These are phyloP conservation scores for Cichladusa arquata DNA, from an alignment of 2,113 vertebrate genomes.

Conservation along the genomic window DNA sequence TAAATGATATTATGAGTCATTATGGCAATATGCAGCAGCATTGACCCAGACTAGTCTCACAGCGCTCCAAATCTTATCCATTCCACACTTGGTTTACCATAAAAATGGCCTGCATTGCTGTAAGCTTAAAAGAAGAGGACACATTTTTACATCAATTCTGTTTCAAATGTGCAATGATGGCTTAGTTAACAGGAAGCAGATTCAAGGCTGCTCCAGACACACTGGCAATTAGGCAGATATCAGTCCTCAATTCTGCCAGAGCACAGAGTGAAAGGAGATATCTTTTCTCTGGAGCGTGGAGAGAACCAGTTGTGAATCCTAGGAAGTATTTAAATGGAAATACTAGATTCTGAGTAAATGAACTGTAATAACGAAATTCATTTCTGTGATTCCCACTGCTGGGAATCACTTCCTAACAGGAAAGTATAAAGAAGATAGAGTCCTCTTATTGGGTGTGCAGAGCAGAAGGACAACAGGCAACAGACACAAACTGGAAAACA, in stretches of 20 bases:
- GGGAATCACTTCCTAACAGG: not conserved
- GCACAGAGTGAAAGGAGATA: not conserved
- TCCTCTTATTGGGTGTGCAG: not conserved
- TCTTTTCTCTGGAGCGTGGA: not conserved
- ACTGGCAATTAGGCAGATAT: not conserved
- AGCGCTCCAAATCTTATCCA: not conserved
- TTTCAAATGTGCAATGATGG: not conserved
- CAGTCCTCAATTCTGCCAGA: not conserved
- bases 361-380: not conserved
- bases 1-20: not conserved
- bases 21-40: not conserved
- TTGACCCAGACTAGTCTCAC: not conserved
- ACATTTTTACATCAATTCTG: not conserved
- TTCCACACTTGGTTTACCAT: constrained; percentile 7
- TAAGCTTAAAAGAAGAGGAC: not conserved
- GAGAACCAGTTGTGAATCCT: not conserved
- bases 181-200: constrained; percentile 40
- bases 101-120: not conserved
- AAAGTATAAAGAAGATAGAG: not conserved
- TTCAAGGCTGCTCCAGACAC: not conserved
- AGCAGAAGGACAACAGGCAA: not conserved
- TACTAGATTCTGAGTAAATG: not conserved
- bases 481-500: not conserved
- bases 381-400: not conserved
- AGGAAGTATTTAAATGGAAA: not conserved